Evolutionary conservation across 2,113 vertebrate genomes (phyloP), one percentile per base, ranked within the genome.

Genomic region (Ophthalmolycus amberensis): DNA sequence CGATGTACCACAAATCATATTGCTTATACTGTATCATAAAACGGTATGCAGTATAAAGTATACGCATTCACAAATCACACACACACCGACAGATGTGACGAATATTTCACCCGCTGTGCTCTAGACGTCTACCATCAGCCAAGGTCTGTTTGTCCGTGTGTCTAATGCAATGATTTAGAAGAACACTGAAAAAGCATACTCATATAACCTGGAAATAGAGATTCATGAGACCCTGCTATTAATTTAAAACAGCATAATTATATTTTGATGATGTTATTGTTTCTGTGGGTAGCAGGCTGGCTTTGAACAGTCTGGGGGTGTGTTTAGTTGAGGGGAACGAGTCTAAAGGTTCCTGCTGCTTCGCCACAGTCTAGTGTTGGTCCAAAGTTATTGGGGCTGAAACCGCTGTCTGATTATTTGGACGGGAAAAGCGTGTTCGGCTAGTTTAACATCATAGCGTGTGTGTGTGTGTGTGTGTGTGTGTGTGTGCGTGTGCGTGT

Each of bases 251-350:
- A 32, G 78, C 79, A 90, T 90, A 69, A 90, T 86, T 84, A 72
- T 90, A 40, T 91, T 92, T 91, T 89, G 79, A 87, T 84, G 88
- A 77, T 86, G 78, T 91, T 89, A 85, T 82, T 89, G 64, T 86
- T 90, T 32, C 68, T 76, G 68, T 77, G 89, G 82, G 82, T 69
- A 54, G 66, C 62, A 71, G 20, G 32, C 59, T 85, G 77, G 74
- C 67, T 91, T 90, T 92, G 87, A 87, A 84, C 58, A 9, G 84
- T 75, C 71, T 64, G 71, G 82, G 87, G 79, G 66, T 50, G 62
- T 70, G 80, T 83, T 78, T 64, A 80, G 58, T 67, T 14, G 56
- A 75, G 71, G 42, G 62, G 54, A 78, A 74, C 27, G 29, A 20
- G 71, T 63, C 71, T 76, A n/a, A 86, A 75, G 74, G 75, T 67